Percentiles rank a stretch among this genome's conserved stretches.
phyloP scores from a whole-genome alignment of 2,888 invertebrate genomes.

The Ochropacha duplaris region DNA sequence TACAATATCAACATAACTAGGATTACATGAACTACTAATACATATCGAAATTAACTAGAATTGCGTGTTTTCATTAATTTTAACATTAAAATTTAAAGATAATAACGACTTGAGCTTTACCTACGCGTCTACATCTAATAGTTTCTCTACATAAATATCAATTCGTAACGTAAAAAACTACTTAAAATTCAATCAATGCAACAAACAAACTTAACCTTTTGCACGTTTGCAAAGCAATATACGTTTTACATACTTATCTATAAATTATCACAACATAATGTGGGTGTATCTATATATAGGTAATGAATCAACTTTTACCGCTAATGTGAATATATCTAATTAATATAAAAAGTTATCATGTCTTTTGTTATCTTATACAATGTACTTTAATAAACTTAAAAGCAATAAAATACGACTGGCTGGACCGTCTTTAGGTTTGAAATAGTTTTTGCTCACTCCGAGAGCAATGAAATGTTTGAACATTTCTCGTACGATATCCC shows the following conservation, averaged over 20 bases:
- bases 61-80: constrained; percentile 32
- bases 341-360: constrained; percentile 59
- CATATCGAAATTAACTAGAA: constrained; percentile 38
- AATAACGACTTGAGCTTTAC: constrained; percentile 73
- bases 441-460: constrained; percentile 60
- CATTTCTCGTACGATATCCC: constrained; percentile 1
- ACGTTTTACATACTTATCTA: constrained; percentile 24
- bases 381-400: constrained; percentile 48
- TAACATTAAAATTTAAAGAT: constrained; percentile 49
- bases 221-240: constrained; percentile 37
- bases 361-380: constrained; percentile 56
- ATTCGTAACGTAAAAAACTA: constrained; percentile 27
- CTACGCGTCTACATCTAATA: constrained; percentile 55
- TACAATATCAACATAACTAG: constrained; percentile 39
- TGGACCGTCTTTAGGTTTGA: constrained; percentile 74
- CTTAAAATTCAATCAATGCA: constrained; percentile 21
- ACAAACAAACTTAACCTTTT: constrained; percentile 21
- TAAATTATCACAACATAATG: constrained; percentile 60
- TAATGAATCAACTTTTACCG: constrained; percentile 47
- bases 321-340: constrained; percentile 56
- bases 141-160: constrained; percentile 33
- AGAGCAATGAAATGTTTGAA: constrained; percentile 18
- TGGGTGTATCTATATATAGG: constrained; percentile 40
- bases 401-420: constrained; percentile 57
- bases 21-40: constrained; percentile 22